A percentile compares a stretch with the other conserved stretches of the same genome.
phyloP scores from a whole-genome alignment of 2,113 vertebrate species.

The Xenus cinereus region DNA sequence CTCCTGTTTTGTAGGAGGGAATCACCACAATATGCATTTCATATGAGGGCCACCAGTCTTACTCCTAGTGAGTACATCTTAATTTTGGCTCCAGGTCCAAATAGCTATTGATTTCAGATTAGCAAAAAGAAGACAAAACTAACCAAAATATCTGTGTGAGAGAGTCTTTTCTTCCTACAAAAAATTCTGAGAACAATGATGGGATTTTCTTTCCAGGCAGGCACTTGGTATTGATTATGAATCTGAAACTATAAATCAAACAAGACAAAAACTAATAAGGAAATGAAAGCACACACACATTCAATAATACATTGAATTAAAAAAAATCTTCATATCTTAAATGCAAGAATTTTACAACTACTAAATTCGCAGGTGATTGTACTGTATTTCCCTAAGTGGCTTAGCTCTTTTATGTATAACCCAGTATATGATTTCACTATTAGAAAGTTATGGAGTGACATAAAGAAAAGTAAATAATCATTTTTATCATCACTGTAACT shows the following conservation, averaged over 20 bases:
- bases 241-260: background rate
- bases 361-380: background rate
- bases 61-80: background rate
- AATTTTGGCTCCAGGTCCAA: background rate
- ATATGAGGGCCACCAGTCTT: fast-evolving
- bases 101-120: background rate
- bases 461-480: background rate
- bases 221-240: background rate
- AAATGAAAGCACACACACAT: background rate
- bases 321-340: fast-evolving
- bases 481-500: background rate
- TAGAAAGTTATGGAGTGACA: background rate
- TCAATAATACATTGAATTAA: background rate
- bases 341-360: background rate
- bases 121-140: background rate
- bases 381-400: background rate
- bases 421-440: background rate
- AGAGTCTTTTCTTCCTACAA: background rate
- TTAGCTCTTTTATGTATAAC: background rate
- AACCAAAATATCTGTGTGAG: background rate
- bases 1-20: background rate
- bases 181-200: background rate
- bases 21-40: background rate
- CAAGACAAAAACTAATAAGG: background rate
- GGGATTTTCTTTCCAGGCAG: background rate